Conservation (phyloP, 2,113 vertebrate genomes). For the Telmatochromis sp. region DNA sequence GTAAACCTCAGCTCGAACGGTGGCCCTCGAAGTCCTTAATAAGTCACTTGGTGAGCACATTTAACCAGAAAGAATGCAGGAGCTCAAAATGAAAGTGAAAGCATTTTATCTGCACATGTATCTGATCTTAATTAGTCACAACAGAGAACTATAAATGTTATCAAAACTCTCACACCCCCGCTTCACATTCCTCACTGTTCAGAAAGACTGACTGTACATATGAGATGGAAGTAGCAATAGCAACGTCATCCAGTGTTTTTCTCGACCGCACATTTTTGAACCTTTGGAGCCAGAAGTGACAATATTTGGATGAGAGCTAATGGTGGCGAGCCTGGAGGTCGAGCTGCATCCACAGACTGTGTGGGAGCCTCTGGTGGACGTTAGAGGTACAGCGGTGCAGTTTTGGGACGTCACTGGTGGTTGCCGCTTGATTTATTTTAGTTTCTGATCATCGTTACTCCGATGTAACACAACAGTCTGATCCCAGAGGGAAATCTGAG, state of each 20-base stretch:
- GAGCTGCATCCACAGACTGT: background rate
- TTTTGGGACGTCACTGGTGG: background rate
- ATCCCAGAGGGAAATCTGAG: background rate
- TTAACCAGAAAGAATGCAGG: background rate
- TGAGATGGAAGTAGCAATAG: background rate
- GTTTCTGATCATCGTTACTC: background rate
- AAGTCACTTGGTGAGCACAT: background rate
- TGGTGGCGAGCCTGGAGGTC: background rate
- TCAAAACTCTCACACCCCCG: background rate
- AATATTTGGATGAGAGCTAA: background rate
- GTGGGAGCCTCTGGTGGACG: background rate
- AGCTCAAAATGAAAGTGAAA: background rate
- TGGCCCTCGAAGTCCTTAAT: background rate
- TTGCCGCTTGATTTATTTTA: background rate
- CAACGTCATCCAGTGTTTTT: background rate
- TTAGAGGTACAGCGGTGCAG: background rate
- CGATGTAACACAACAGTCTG: background rate
- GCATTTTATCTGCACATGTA: background rate
- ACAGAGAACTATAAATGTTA: background rate
- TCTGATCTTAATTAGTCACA: background rate
- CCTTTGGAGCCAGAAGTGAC: background rate
- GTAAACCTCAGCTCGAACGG: background rate
- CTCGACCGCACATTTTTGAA: background rate
- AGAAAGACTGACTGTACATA: background rate
- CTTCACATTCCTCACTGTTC: background rate